Percentiles rank a stretch among this genome's conserved stretches.
phyloP scores from a whole-genome alignment of 2,888 invertebrate genomes.

The Acronicta alni region DNA sequence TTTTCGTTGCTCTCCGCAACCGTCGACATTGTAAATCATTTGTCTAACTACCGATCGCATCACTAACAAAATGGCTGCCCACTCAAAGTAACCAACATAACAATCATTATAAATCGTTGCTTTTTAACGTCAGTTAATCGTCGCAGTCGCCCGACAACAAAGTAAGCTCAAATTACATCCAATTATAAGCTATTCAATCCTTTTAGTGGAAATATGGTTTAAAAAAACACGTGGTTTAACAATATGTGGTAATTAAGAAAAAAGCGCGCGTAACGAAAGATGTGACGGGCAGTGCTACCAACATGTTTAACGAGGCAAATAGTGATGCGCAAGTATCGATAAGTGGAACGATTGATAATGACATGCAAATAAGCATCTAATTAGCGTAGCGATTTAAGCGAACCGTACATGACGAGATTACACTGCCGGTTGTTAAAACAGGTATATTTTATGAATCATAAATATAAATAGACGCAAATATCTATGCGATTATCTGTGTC shows the following conservation, averaged over 20 bases:
- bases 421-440: constrained; percentile 47
- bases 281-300: constrained; percentile 83
- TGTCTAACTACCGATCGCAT: constrained; percentile 76
- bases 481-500: constrained; percentile 40
- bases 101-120: constrained; percentile 78
- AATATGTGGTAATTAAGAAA: constrained; percentile 86
- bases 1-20: constrained; percentile 61
- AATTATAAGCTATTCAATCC: constrained; percentile 88
- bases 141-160: constrained; percentile 80
- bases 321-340: constrained; percentile 74
- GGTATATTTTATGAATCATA: constrained; percentile 48
- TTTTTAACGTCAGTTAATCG: constrained; percentile 80
- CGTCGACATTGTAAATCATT: constrained; percentile 79
- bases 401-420: constrained; percentile 44
- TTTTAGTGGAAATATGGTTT: constrained; percentile 79
- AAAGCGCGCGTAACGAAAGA: constrained; percentile 83
- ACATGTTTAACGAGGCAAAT: constrained; percentile 75
- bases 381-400: constrained; percentile 55
- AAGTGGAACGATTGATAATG: constrained; percentile 58
- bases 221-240: constrained; percentile 72
- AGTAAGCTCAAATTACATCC: constrained; percentile 87
- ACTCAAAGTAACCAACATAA: constrained; percentile 72
- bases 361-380: constrained; percentile 59
- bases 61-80: constrained; percentile 78
- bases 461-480: constrained; percentile 41